Base-by-base conservation (phyloP, 2,797 vertebrate species). In the Schizopygopsis pylzovi region DNA sequence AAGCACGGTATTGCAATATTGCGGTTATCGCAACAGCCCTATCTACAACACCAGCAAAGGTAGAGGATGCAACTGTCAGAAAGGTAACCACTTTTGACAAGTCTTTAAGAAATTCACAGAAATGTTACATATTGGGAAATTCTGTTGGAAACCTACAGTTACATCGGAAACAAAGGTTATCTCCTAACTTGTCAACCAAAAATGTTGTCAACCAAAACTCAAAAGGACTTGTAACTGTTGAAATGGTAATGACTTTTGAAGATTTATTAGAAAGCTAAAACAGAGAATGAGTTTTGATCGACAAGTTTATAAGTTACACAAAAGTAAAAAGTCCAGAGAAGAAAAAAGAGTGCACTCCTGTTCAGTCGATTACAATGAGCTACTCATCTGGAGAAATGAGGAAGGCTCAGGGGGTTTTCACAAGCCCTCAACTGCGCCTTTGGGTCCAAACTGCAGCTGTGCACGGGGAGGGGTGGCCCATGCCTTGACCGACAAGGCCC, bases 361-460 rank as follows among this genome's bases (percentile, higher is more conserved):
- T 75, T 87, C 37, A 68, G 68, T 65, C 76, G 33, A 80, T 84
- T 75, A 87, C 77, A 87, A 87, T 75, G 78, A 73, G 22, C 77
- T 79, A 45, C 86, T 84, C 86, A 84, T 87, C 82, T 87, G 82
- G 86, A 87, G 68, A 79, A 84, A 84, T 65, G 81, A 79, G 65
- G 41, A 83, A 54, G 56, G 75, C 82, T 84, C 76, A 72, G 56
- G 77, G 86, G 86, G 47, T 75, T 83, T 84, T 84, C 86, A 84
- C 77, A 59, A 81, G 68, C 76, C 59, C 76, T 87, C 68, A 65
- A 79, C 77, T 84, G 77, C 77, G 25, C 86, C 86, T 81, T 59
- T 87, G 82, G 86, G 86, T 79, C 77, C 67, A 65, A 70, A 52
- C 76, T 87, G 82, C 86, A 87, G 82, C 71, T 88, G 83, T 88